Conservation (phyloP, 2,797 vertebrate genomes). For the Nannoperca obscura region DNA sequence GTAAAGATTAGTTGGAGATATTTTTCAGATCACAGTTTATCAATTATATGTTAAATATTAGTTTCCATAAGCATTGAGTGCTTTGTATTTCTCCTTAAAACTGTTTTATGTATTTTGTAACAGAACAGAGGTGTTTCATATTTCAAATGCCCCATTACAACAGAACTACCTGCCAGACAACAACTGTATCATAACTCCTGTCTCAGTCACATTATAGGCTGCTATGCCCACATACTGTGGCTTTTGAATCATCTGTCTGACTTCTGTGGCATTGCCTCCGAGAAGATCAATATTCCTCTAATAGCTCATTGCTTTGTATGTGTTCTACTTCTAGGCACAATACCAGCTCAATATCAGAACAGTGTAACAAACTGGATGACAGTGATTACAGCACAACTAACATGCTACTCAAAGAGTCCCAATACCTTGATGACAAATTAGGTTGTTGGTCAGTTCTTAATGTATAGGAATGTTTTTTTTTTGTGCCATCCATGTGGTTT, state of each 20-base stretch:
- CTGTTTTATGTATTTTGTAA: not conserved
- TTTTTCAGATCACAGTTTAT: not conserved
- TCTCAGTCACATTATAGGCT: constrained; percentile 42
- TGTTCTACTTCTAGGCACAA: constrained; percentile 54
- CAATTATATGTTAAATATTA: constrained; percentile 3
- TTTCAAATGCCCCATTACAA: constrained; percentile 20
- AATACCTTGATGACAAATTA: not conserved
- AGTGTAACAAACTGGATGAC: constrained; percentile 35
- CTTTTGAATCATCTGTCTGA: constrained; percentile 56
- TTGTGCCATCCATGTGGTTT: not conserved
- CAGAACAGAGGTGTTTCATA: not conserved
- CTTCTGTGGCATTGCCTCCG: constrained; percentile 45
- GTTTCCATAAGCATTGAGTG: not conserved
- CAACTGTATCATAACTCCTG: constrained; percentile 29
- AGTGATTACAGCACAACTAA: constrained; percentile 33
- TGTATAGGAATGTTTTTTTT: not conserved
- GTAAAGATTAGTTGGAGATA: not conserved
- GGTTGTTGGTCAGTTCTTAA: not conserved
- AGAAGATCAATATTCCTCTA: constrained; percentile 70
- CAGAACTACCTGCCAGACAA: constrained; percentile 14
- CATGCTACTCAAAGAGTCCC: not conserved
- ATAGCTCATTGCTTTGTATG: constrained; percentile 60
- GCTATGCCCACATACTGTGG: constrained; percentile 41
- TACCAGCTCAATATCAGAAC: constrained; percentile 53
- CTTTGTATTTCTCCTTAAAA: constrained; percentile 8